Conservation (phyloP, 1,140 invertebrate species). For the Pantala flavescens region DNA sequence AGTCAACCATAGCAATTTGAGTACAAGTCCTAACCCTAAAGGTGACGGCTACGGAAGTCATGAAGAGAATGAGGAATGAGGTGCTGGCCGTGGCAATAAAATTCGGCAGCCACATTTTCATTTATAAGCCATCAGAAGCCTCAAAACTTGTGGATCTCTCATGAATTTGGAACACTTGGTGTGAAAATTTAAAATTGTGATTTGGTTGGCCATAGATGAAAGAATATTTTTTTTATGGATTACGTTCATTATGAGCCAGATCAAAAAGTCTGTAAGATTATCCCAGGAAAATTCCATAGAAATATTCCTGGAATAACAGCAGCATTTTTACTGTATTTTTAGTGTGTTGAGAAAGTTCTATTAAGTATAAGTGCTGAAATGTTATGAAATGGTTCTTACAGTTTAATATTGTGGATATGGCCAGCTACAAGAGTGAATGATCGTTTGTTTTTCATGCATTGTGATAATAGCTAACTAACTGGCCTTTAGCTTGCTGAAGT, state of each 20-base stretch:
- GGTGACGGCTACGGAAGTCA: not conserved
- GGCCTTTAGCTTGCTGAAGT: not conserved
- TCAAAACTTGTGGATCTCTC: not conserved
- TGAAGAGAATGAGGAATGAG: not conserved
- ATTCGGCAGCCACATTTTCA: not conserved
- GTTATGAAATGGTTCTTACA: not conserved
- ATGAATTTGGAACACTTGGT: not conserved
- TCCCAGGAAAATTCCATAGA: not conserved
- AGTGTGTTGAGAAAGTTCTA: not conserved
- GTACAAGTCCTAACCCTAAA: not conserved
- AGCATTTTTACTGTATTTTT: not conserved
- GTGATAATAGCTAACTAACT: constrained; percentile 7
- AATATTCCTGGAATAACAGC: not conserved
- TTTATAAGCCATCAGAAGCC: not conserved
- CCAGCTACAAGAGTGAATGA: not conserved
- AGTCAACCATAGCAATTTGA: not conserved
- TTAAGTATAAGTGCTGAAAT: not conserved
- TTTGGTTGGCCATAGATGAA: not conserved
- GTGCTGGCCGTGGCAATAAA: not conserved
- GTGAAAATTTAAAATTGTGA: not conserved
- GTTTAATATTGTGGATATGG: not conserved
- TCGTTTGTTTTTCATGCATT: not conserved
- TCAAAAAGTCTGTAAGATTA: too few relatives aligned
- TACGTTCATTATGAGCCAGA: too few relatives aligned
- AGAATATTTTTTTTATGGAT: too few relatives aligned